Evolutionary conservation across 2,888 invertebrate species (phyloP), one percentile per base, ranked within the genome.

Genomic region (Spisula solida): DNA sequence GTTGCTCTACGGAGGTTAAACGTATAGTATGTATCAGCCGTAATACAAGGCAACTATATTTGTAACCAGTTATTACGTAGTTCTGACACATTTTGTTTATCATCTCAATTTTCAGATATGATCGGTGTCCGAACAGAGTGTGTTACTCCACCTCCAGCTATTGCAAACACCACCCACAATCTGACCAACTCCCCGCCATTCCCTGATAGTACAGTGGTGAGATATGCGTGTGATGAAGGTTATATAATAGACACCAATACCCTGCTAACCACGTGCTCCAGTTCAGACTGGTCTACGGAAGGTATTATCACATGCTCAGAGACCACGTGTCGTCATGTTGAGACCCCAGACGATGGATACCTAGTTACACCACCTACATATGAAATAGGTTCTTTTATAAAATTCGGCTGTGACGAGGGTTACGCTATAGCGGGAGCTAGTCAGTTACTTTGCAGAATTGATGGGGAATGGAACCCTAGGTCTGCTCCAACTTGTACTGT

Each of bases 321-420:
- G 51, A 85, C 81, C 75, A 48, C 0, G 6, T 90, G 90, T 41
- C 47, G 47, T 12, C 6, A 47, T n/a, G 29, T 88, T 29, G 66
- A 56, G 4, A 25, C 55, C 1, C 90, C 88, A n/a, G 31, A 60
- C 25, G 88, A 88, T 81, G 90, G 90, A 6, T 29, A 48, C 20
- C 31, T 90, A 16, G 25, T 51, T n/a, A 83, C 81, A 16, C 60
- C 48, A 0, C 86, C 90, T 14, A 78, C 47, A 5, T 81, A 81
- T 84, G 55, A 29, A 70, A 78, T 81, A n/a, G 86, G 83, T 12
- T 60, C 88, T 16, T 34, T 5, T 47, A 29, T 86, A 10, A 29
- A 31, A 6, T 90, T 90, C 81, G 60, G 78, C 25, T 90, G 90
- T 80, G 60, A 88, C n/a, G 75, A 82, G 25, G 90, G 90, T 20